Evolutionary conservation across 2,797 vertebrate genomes (phyloP), one percentile per base, ranked within the genome.

Genomic region (Sebastes iracundus): DNA sequence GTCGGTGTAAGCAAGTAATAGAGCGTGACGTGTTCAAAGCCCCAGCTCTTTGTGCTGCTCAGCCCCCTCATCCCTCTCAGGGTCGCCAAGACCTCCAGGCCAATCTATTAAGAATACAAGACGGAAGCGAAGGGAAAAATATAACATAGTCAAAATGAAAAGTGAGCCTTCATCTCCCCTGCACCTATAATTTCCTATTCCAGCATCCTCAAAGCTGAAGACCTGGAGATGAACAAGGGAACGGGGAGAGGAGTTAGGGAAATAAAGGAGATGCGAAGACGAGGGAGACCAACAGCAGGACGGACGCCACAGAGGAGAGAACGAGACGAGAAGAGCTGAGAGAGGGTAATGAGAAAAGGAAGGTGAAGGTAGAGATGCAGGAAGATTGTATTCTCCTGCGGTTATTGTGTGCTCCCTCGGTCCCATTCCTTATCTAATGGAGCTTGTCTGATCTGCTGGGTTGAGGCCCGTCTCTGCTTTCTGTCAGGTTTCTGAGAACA

Each of bases 1-100:
- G 52, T 55, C 49, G 8, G 75, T 73, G 82, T 82, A 83, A 76
- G 84, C 72, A 82, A 77, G 84, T 91, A 93, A 96, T 89, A 82
- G 80, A 90, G 86, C 75, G 68, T 85, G 91, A 84, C 86, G 22
- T 89, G 87, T 90, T 93, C 86, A 91, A 92, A 93, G 87, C 77
- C 62, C 49, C 11, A 13, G 79, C 70, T 85, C 82, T 94, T 89
- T 90, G 88, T 92, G 84, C 77, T 59, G 72, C 72, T 70, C 65
- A 38, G 75, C 86, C 85, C 38, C 79, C 79, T 83, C 86, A 85
- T 90, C 84, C 62, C 69, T 89, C 79, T 85, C 80, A 78, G 90
- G 89, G 85, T 83, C 80, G 59, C 38, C 56, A n/a, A 90, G 85
- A 88, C 84, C 86, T 94, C 83, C 82, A 84, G 88, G 90, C 87